These are phyloP conservation scores for Sebastes iracundus DNA, from an alignment of 2,797 vertebrate genomes.

Conservation along the genomic window DNA sequence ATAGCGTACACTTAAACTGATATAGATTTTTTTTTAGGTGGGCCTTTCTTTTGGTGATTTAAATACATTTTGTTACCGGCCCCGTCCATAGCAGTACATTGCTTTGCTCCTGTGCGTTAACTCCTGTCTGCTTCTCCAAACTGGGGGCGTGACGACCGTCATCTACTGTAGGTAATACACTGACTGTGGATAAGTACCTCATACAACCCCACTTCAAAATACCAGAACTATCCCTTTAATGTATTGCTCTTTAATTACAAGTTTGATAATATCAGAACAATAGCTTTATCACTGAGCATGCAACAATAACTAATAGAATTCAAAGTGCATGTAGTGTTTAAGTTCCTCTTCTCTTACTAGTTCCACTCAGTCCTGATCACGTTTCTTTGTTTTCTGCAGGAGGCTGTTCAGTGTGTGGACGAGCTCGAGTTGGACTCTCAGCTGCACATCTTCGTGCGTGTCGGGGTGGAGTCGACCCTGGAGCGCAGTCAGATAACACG, in stretches of 20 bases:
- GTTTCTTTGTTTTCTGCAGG: slow-evolving; percentile 76
- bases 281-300: neutral
- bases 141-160: too few relatives aligned
- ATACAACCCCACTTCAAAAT: neutral
- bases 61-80: neutral
- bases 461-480: slow-evolving; percentile 95
- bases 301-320: neutral
- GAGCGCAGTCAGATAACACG: slow-evolving; percentile 96
- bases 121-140: neutral
- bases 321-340: neutral
- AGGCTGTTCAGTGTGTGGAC: slow-evolving; percentile 94
- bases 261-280: neutral
- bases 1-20: neutral
- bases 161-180: too few relatives aligned
- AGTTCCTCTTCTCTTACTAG: neutral
- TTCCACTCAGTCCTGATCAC: neutral
- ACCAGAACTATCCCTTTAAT: neutral
- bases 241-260: neutral
- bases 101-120: neutral
- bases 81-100: neutral
- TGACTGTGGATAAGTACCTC: too few relatives aligned
- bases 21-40: neutral
- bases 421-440: slow-evolving; percentile 87
- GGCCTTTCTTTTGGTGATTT: neutral
- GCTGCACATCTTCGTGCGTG: slow-evolving; percentile 89